These are phyloP conservation scores for Rhyacophila brunnea DNA, from an alignment of 1,140 invertebrate species.

Conservation along the genomic window DNA sequence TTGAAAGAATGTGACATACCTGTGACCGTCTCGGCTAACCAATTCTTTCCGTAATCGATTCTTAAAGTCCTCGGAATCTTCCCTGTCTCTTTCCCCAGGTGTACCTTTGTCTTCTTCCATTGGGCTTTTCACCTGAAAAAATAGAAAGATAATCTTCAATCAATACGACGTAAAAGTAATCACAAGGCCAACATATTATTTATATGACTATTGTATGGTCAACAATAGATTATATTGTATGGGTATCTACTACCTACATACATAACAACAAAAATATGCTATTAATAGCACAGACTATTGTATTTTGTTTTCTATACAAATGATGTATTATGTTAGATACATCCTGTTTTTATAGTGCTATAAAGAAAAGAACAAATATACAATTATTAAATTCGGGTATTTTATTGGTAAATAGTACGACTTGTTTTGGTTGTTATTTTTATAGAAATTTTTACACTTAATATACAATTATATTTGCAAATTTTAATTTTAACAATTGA, in stretches of 20 bases:
- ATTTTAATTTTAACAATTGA: too few species aligned
- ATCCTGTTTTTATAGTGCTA: too few species aligned
- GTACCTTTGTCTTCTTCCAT: conserved; percentile 38
- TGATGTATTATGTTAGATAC: too few species aligned
- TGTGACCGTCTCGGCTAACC: conserved; percentile 75
- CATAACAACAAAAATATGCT: background rate
- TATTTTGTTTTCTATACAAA: too few species aligned
- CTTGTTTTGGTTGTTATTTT: too few species aligned
- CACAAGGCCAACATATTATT: background rate
- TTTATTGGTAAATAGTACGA: too few species aligned
- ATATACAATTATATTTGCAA: too few species aligned
- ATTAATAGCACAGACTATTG: background rate
- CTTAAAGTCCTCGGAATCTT: conserved; percentile 66
- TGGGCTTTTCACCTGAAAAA: conserved; percentile 32
- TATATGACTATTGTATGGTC: background rate
- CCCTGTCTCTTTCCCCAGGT: conserved; percentile 45
- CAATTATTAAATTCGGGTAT: too few species aligned
- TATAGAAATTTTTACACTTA: too few species aligned
- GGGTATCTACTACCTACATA: background rate
- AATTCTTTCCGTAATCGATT: conserved; percentile 76
- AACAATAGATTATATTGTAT: background rate
- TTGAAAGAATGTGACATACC: conserved; percentile 61
- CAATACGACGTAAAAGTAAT: too few species aligned
- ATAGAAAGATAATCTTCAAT: background rate
- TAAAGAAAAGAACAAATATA: too few species aligned